These are phyloP conservation scores for Lordiphosa fenestrarum DNA, from an alignment of 2,888 invertebrate genomes.

Conservation along the genomic window DNA sequence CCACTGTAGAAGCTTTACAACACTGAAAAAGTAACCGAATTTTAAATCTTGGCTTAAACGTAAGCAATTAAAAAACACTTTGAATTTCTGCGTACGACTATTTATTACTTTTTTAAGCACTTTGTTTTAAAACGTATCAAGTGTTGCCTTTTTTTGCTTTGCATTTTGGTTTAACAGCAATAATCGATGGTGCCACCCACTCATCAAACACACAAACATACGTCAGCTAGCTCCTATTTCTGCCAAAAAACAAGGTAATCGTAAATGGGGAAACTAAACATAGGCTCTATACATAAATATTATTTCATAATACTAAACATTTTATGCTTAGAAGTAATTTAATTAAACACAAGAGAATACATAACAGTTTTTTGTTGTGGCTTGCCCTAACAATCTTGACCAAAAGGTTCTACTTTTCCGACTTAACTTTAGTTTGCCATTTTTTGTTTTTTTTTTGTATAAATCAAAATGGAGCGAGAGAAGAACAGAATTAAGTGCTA, in stretches of 20 bases:
- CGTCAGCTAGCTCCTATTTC: slow-evolving; percentile 1
- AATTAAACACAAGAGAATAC: slow-evolving; percentile 53
- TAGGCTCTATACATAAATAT: slow-evolving; percentile 41
- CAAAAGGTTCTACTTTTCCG: slow-evolving; percentile 24
- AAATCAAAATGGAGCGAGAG: slow-evolving; percentile 42
- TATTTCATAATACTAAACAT: slow-evolving; percentile 48
- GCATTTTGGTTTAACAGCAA: slow-evolving; percentile 26
- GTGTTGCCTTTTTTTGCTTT: slow-evolving; percentile 12
- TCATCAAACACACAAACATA: slow-evolving; percentile 28
- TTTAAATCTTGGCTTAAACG: not conserved
- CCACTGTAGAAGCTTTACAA: not conserved
- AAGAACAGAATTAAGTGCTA: slow-evolving; percentile 62
- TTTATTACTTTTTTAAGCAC: slow-evolving; percentile 45
- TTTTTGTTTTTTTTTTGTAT: slow-evolving; percentile 22
- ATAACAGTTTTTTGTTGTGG: slow-evolving; percentile 38
- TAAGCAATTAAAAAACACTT: slow-evolving; percentile 4
- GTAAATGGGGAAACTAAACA: slow-evolving; percentile 41
- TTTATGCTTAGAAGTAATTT: slow-evolving; percentile 43
- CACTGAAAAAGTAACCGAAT: not conserved
- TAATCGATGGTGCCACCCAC: slow-evolving; percentile 39
- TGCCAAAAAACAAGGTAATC: slow-evolving; percentile 21
- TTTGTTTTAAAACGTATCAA: slow-evolving; percentile 48
- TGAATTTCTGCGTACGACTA: slow-evolving; percentile 68
- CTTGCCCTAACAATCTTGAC: not conserved
- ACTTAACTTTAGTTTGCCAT: slow-evolving; percentile 43